Percentiles rank a stretch among this genome's conserved stretches.
These are phyloP conservation scores for Protobothrops flavoviridis DNA, from an alignment of 2,113 vertebrate species.

Conservation along the genomic window DNA sequence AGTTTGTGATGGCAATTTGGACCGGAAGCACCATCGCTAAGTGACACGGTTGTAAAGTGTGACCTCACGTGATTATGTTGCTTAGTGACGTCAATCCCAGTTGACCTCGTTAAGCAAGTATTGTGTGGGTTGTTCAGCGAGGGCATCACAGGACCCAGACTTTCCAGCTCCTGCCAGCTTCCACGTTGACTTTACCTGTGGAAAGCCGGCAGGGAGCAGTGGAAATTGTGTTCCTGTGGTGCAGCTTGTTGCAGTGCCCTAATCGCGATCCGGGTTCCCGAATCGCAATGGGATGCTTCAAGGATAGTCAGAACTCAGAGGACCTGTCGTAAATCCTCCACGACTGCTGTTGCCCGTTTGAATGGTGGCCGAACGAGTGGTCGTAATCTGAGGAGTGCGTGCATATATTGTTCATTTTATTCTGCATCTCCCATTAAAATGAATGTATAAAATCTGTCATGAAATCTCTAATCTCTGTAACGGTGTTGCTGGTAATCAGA, in stretches of 20 bases:
- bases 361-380: not conserved
- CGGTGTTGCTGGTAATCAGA: not conserved
- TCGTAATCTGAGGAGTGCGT: accelerated
- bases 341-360: not conserved
- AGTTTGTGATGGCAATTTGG: not conserved
- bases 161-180: not conserved
- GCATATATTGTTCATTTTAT: not conserved
- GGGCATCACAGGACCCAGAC: not conserved
- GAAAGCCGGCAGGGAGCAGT: not conserved
- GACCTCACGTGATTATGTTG: not conserved
- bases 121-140: not conserved
- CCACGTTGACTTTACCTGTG: not conserved
- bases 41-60: not conserved
- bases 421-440: not conserved
- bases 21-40: not conserved
- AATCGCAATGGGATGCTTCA: not conserved
- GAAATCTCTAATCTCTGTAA: not conserved
- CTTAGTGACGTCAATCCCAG: not conserved
- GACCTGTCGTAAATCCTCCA: not conserved
- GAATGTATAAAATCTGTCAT: not conserved
- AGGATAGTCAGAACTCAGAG: not conserved
- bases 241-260: not conserved
- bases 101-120: not conserved
- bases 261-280: not conserved
- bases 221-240: not conserved